Evolutionary conservation across 2,797 vertebrate genomes (phyloP), one percentile per base, ranked within the genome.

Genomic region (Naso thynnoides): DNA sequence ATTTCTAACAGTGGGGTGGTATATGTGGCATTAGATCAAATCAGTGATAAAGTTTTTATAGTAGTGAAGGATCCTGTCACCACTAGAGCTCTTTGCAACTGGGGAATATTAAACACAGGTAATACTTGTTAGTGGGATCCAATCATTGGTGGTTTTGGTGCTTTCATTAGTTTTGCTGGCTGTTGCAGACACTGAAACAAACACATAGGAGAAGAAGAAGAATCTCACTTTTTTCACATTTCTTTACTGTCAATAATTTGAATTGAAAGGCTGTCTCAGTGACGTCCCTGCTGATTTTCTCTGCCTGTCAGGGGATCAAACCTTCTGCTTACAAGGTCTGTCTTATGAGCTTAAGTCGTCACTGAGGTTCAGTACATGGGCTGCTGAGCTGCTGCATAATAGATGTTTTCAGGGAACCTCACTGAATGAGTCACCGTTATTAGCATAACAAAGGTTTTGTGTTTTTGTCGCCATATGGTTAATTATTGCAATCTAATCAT

Each of bases 401-500:
- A 71, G 47, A 84, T 76, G 50, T 66, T 55, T 52, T 49, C 36
- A 62, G 33, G 13, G 13, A 13, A 36, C 33, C 33, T 36, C 33
- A 36, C 33, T 1, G 16, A 18, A 29, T 41, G 49, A 63, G 21
- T 38, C 57, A 29, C 31, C 29, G 0, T 41, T 49, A 65, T 70
- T 69, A 52, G 59, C 38, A 38, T 55, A 47, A 84, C 68, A 66
- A 67, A 53, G 38, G 50, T 9, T n/a, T 57, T 60, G 33, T 36
- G 33, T 68, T 76, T 45, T 29, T 61, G 70, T 48, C 26, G 49
- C 62, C 52, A 62, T 26, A 72, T 81, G 61, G 24, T 79, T 72
- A 71, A 76, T 86, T 48, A 69, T 27, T 65, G 69, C 50, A 47
- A 75, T 77, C 59, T 73, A 48, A 82, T 61, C 14, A 0, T 45